These are phyloP conservation scores for Hypercompe scribonia DNA, from an alignment of 2,888 invertebrate species.

Conservation along the genomic window DNA sequence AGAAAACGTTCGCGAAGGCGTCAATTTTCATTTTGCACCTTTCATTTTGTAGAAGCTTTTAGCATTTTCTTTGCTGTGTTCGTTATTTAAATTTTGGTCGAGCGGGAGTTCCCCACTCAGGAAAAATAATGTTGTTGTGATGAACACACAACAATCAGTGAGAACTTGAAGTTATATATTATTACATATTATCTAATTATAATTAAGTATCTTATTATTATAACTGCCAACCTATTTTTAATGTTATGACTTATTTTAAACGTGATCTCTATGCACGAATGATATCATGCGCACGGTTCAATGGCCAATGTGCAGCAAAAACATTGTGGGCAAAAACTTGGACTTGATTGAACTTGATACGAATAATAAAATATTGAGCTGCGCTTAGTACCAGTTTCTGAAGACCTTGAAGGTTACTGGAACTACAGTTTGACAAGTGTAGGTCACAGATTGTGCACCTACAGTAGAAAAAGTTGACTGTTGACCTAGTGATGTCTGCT, in stretches of 20 bases:
- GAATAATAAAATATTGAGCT: constrained; percentile 23
- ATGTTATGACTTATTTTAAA: background rate
- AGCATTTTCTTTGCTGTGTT: background rate
- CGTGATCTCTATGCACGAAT: constrained; percentile 32
- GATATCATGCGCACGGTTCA: constrained; percentile 53
- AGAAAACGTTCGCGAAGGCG: constrained; percentile 22
- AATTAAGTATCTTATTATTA: constrained; percentile 13
- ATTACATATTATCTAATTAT: background rate
- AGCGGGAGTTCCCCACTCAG: no score
- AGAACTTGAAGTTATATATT: no score
- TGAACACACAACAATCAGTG: no score
- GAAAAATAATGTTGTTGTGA: no score
- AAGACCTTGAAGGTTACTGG: constrained; percentile 42
- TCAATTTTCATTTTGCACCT: constrained; percentile 11
- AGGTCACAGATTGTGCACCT: background rate
- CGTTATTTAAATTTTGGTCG: background rate
- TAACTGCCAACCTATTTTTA: background rate
- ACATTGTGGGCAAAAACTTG: constrained; percentile 43
- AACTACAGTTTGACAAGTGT: background rate
- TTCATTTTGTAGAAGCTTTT: constrained; percentile 5
- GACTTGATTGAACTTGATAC: constrained; percentile 34
- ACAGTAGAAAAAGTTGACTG: background rate
- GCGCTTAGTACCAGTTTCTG: constrained; percentile 34
- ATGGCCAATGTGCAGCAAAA: constrained; percentile 51
- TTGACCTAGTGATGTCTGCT: background rate